Conservation (phyloP, 2,888 invertebrate genomes). For the Aethes cnicana region DNA sequence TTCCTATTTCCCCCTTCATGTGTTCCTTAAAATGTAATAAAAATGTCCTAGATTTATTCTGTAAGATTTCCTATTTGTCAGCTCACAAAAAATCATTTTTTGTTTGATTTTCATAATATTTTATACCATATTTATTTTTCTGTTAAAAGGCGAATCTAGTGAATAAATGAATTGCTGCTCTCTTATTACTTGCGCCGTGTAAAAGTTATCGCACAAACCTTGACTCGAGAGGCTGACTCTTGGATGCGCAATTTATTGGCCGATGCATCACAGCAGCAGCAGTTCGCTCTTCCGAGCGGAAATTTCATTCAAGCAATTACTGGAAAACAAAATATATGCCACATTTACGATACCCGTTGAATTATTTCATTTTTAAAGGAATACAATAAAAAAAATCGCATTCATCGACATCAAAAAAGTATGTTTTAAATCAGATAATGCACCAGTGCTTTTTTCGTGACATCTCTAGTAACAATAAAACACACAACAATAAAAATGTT, state of each 20-base stretch:
- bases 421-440: no score
- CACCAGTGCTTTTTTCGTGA: neutral
- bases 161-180: neutral
- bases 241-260: slow-evolving; percentile 57
- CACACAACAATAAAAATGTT: neutral
- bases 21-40: no score
- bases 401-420: no score
- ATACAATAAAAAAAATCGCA: no score
- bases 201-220: slow-evolving; percentile 39
- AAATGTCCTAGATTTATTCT: no score
- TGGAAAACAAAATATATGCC: slow-evolving; percentile 27
- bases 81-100: no score
- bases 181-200: neutral
- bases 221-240: slow-evolving; percentile 50
- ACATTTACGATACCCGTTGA: slow-evolving; percentile 9
- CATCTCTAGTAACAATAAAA: neutral
- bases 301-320: slow-evolving; percentile 44
- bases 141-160: slow-evolving; percentile 1
- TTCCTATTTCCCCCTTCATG: no score
- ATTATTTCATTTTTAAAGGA: no score
- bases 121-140: no score
- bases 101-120: no score
- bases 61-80: no score
- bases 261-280: slow-evolving; percentile 50
- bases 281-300: slow-evolving; percentile 46